Evolutionary conservation across 2,888 invertebrate species (phyloP), one percentile per base, ranked within the genome.

Genomic region (Drosophila imparisetae): DNA sequence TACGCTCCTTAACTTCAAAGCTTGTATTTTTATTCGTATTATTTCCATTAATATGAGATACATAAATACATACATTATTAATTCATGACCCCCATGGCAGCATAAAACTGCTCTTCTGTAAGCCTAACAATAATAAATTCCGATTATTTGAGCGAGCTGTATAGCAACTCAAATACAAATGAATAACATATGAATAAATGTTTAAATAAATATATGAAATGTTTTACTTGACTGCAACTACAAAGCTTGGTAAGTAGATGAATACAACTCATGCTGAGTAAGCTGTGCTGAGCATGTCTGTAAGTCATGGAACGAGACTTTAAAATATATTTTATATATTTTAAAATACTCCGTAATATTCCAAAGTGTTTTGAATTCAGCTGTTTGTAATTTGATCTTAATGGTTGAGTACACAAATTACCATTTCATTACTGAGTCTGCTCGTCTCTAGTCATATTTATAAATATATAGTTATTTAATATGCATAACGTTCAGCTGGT

Each of bases 121-220:
- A 48, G 40, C 32, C 40, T 11, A 30, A 27, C 15, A 29, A 52
- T 42, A 69, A 60, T 42, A 29, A 48, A 57, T 65, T 29, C 27
- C 45, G 24, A 42, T 40, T 58, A 21, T 64, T 48, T 63, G 59
- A 45, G 24, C 42, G 32, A 45, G 36, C 57, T 68, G 38, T 24
- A 34, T 42, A 30, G 45, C 34, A 66, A 34, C 48, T 55, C 24
- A 40, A 54, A 32, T 40, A 18, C 32, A 13, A 40, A n/a, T 45
- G 38, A 53, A 61, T 50, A 36, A n/a, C 21, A 8, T n/a, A 63
- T 34, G 13, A 62, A 70, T 70, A 69, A 59, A 69, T 68, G 59
- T 36, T 68, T 45, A 27, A 68, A 68, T 42, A 30, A 27, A 27
- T 42, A 30, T 10, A 7, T 30, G 2, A 29, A 4, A 24, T 59